Percentiles rank a stretch among this genome's conserved stretches.
Evolutionary conservation across 2,113 vertebrate species (phyloP).

Genomic region (Gopherus flavomarginatus): DNA sequence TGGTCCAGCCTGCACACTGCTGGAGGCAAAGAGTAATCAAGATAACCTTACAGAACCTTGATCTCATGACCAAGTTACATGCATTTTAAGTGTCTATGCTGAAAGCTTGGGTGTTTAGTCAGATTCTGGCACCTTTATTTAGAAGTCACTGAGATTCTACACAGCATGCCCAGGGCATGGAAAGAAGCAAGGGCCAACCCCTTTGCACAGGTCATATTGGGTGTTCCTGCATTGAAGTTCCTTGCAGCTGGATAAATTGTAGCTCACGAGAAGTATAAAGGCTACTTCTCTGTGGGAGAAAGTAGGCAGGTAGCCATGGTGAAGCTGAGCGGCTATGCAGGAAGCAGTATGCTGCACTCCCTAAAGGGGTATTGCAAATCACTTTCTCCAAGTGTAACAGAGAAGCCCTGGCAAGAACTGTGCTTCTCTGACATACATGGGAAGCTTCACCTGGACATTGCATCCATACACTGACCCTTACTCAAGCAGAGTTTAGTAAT

Average conservation of each 20-base stretch:
- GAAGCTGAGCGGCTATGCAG: accelerated
- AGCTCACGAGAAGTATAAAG: not conserved
- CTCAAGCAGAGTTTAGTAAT: not conserved
- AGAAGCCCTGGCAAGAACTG: not conserved
- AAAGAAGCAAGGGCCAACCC: not conserved
- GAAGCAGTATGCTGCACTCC: not conserved
- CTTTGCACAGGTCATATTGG: not conserved
- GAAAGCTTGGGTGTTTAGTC: not conserved
- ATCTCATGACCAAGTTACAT: not conserved
- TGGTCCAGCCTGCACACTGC: not conserved
- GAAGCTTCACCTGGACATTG: not conserved
- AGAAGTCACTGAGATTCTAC: accelerated
- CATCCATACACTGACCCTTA: not conserved
- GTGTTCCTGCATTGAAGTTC: not conserved
- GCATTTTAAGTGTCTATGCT: not conserved
- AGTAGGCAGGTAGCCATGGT: not conserved
- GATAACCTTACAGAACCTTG: not conserved
- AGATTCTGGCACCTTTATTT: not conserved
- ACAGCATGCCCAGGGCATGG: not conserved
- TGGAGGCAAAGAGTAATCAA: not conserved
- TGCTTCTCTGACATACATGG: not conserved
- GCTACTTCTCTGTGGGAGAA: not conserved
- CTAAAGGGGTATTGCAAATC: not conserved
- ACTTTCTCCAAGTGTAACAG: not conserved
- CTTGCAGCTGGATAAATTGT: not conserved